These are phyloP conservation scores for Proctacanthus coquilletti DNA, from an alignment of 1,140 invertebrate genomes.

Conservation along the genomic window DNA sequence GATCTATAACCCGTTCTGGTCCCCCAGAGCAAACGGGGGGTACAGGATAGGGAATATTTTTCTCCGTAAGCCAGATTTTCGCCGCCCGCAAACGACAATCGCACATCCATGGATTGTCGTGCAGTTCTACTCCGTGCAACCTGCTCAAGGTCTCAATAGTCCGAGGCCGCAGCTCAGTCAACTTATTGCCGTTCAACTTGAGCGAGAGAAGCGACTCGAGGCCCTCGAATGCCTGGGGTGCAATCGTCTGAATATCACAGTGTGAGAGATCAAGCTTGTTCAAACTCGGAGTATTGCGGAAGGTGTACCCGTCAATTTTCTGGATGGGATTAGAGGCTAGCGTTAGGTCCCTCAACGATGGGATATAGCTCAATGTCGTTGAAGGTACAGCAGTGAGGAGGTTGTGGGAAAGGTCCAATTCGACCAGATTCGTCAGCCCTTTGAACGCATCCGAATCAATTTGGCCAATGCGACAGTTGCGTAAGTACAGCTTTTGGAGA, in stretches of 20 bases:
- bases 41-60: slow-evolving; percentile 65
- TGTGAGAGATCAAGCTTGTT: slow-evolving; percentile 73
- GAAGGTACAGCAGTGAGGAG: slow-evolving; percentile 60
- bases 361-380: slow-evolving; percentile 56
- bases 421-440: slow-evolving; percentile 73
- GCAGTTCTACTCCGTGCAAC: slow-evolving; percentile 68
- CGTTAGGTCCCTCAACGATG: slow-evolving; percentile 63
- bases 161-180: slow-evolving; percentile 51
- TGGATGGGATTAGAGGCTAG: slow-evolving; percentile 67
- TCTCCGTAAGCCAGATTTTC: slow-evolving; percentile 67
- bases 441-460: slow-evolving; percentile 70
- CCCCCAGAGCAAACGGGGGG: slow-evolving; percentile 55
- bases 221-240: slow-evolving; percentile 59
- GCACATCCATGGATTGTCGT: slow-evolving; percentile 84
- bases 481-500: slow-evolving; percentile 69
- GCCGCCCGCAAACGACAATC: slow-evolving; percentile 70
- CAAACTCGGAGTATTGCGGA: slow-evolving; percentile 53
- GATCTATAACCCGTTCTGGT: slow-evolving; percentile 47
- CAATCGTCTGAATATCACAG: slow-evolving; percentile 60
- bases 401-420: slow-evolving; percentile 75
- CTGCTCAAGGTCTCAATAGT: slow-evolving; percentile 56
- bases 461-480: slow-evolving; percentile 63
- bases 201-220: slow-evolving; percentile 62
- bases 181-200: slow-evolving; percentile 64
- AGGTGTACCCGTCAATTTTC: slow-evolving; percentile 58